Evolutionary conservation across 2,888 invertebrate genomes (phyloP).

Genomic region (Hofmannophila pseudospretella): DNA sequence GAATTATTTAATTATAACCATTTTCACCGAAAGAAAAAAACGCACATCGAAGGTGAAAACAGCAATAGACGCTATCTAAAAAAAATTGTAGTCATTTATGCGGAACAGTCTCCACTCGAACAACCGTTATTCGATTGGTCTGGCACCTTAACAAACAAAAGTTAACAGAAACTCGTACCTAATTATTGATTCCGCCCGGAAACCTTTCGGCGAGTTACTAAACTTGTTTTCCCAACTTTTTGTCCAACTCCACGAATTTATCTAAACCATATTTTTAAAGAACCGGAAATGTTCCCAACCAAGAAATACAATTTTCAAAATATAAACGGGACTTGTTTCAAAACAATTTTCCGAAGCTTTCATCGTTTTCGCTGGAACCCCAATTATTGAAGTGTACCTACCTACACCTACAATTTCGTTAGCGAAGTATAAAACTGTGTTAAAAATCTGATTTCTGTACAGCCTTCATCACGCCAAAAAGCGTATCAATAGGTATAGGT

Average conservation of each 20-base stretch:
- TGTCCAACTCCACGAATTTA: conserved; percentile 45
- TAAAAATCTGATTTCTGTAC: background rate
- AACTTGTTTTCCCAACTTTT: conserved; percentile 48
- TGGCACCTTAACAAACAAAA: conserved; percentile 36
- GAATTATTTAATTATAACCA: no score
- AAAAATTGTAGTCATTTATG: no score
- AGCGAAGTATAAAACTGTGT: conserved; percentile 12
- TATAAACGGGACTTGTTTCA: conserved; percentile 50
- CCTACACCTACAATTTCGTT: conserved; percentile 23
- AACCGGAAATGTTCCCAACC: conserved; percentile 26
- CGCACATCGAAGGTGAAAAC: no score
- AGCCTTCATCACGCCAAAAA: background rate
- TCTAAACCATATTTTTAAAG: conserved; percentile 50
- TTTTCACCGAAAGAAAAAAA: no score
- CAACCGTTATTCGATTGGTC: no score
- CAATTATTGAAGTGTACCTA: conserved; percentile 28
- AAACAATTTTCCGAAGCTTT: conserved; percentile 53
- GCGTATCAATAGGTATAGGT: no score
- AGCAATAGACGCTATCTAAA: no score
- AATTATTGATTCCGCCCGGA: conserved; percentile 54
- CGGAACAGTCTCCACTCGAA: no score
- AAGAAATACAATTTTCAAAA: conserved; percentile 54
- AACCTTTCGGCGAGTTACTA: conserved; percentile 37
- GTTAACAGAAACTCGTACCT: conserved; percentile 41
- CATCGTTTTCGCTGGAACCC: conserved; percentile 25